phyloP scores from a whole-genome alignment of 2,113 vertebrate genomes.

The Spea bombifrons region DNA sequence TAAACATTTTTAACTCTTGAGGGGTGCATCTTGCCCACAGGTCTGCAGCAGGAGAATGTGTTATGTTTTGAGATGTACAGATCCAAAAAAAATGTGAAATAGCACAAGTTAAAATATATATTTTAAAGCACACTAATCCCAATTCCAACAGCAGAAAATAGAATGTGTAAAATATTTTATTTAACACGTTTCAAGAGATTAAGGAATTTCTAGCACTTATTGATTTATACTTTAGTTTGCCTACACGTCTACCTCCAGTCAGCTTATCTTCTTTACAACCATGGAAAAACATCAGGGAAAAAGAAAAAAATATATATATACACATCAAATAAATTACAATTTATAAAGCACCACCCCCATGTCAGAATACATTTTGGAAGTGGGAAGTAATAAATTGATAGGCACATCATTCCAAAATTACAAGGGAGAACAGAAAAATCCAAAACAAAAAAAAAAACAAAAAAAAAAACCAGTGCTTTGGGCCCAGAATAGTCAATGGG shows the following conservation, averaged over 20 bases:
- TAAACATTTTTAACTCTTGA: too few species aligned
- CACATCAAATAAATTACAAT: background rate
- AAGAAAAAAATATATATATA: background rate
- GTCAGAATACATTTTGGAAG: background rate
- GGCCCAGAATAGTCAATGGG: too few species aligned
- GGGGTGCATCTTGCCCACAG: too few species aligned
- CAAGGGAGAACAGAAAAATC: background rate
- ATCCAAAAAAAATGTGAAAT: too few species aligned
- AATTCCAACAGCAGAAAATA: background rate
- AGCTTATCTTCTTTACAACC: background rate
- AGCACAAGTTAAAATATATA: too few species aligned
- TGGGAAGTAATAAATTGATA: background rate
- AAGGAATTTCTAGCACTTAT: conserved; percentile 32
- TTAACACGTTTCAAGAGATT: conserved; percentile 33
- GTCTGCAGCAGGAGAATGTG: too few species aligned
- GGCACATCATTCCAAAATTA: background rate
- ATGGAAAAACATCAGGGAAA: conserved; percentile 7
- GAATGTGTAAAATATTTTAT: conserved; percentile 47
- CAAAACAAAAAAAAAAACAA: background rate
- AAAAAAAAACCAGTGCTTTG: background rate
- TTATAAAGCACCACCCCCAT: background rate
- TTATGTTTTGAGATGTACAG: too few species aligned
- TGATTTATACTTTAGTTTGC: conserved; percentile 33
- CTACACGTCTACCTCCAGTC: conserved; percentile 9
- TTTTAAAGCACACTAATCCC: background rate